Evolutionary conservation across 2,113 vertebrate species (phyloP).

Genomic region (Thamnaconus septentrionalis): DNA sequence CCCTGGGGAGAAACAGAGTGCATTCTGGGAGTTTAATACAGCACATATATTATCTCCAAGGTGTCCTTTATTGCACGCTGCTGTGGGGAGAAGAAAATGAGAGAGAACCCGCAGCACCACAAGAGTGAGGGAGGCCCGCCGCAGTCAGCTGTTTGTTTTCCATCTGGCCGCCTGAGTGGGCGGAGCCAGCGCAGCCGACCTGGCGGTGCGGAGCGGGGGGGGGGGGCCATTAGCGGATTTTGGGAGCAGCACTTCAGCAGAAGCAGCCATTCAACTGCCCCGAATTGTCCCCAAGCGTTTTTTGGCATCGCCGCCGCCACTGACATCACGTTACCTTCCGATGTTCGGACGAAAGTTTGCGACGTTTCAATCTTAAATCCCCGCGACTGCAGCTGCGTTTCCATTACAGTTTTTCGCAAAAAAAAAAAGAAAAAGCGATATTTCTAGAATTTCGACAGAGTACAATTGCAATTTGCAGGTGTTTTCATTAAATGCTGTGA

Average conservation of each 20-base stretch:
- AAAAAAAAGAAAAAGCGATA: too few species aligned
- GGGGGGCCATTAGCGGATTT: constrained; percentile 14
- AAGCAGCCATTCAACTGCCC: constrained; percentile 33
- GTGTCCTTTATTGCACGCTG: constrained; percentile 37
- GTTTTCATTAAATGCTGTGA: too few species aligned
- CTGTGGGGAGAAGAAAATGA: constrained; percentile 10
- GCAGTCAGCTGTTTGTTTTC: constrained; percentile 37
- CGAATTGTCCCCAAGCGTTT: constrained; percentile 39
- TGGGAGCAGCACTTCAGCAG: constrained; percentile 40
- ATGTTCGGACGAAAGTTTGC: neutral
- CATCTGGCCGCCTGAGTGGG: constrained; percentile 29
- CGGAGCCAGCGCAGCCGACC: constrained; percentile 35
- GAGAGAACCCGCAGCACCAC: neutral
- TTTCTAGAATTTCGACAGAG: too few species aligned
- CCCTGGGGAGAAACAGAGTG: constrained; percentile 10
- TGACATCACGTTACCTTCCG: constrained; percentile 22
- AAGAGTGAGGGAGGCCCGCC: too few species aligned
- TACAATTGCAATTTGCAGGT: too few species aligned
- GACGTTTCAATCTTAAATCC: neutral
- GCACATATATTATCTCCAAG: constrained; percentile 22
- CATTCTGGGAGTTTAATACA: constrained; percentile 36
- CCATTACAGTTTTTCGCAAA: too few species aligned
- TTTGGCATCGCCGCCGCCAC: constrained; percentile 31
- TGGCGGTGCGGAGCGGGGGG: neutral
- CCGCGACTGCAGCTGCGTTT: too few species aligned